These are phyloP conservation scores for Thymelicus sylvestris DNA, from an alignment of 2,888 invertebrate species.

Conservation along the genomic window DNA sequence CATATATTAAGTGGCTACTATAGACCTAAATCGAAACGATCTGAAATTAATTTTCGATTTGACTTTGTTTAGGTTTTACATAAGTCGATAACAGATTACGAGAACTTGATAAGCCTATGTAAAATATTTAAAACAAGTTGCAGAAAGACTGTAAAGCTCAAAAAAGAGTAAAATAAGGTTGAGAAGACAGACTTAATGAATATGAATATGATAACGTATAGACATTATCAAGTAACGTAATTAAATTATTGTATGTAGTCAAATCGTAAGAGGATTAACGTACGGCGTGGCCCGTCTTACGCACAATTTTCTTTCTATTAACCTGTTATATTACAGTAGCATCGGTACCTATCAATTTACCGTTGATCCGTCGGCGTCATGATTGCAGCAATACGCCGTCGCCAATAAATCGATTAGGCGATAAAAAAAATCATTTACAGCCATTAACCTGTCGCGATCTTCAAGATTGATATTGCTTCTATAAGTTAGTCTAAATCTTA, in stretches of 20 bases:
- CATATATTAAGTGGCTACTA: no score
- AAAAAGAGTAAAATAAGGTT: not conserved
- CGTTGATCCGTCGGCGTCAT: conserved; percentile 54
- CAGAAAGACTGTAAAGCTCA: not conserved
- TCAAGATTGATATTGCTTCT: conserved; percentile 13
- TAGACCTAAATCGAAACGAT: no score
- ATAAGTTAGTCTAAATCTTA: not conserved
- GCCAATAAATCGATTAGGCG: conserved; percentile 44
- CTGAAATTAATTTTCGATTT: no score
- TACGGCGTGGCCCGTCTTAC: conserved; percentile 6
- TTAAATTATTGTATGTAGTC: conserved; percentile 10
- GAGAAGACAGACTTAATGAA: not conserved
- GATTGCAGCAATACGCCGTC: conserved; percentile 31
- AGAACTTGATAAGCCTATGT: no score
- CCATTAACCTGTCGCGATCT: conserved; percentile 21
- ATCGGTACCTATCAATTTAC: conserved; percentile 56
- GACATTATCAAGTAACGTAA: not conserved
- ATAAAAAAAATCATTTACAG: conserved; percentile 40
- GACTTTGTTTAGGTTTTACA: no score
- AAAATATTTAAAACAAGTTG: no score
- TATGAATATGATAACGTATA: not conserved
- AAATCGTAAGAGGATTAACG: conserved; percentile 7
- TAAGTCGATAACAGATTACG: no score
- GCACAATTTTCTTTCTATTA: conserved; percentile 40
- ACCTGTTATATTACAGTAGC: conserved; percentile 40